Base-by-base conservation (phyloP, 2,113 vertebrate species). In the Typhlomys cinereus region DNA sequence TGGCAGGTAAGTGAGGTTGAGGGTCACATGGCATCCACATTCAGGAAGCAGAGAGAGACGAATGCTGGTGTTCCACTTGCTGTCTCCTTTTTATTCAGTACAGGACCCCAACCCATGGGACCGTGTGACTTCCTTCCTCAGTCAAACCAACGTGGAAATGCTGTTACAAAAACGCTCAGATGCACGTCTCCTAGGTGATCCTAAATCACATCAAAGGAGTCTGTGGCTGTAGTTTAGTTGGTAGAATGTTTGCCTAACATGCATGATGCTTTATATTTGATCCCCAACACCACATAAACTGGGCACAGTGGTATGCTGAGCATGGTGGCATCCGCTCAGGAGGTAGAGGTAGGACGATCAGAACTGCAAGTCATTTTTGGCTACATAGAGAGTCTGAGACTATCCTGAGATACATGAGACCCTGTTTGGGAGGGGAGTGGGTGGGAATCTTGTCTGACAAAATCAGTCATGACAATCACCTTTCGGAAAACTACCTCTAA, bases 241-340 rank as follows among this genome's bases (percentile, higher is more conserved):
- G 27, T 20, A 61, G 27, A 14, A 54, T 61, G 36, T 9, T 61
- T 80, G 57, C 36, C 36, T 41, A 36, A 4, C 48, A 80, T 18
- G 4, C 52, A 61, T 36, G 20, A 31, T 41, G 57, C 27, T 17
- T 54, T 41, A 17, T 7, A 15, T 31, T 59, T 61, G 21, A 41
- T 41, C 36, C 31, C 25, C 8, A 79, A 23, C 23, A 59, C 23
- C n/a, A 41, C 27, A 61, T 59, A 59, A 44, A 79, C 29, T 3
- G 4, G 20, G 57, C 20, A 1, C 31, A 14, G 36, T 41, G n/a
- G 12, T 15, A 3, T 1, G 7, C 23, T 13, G 27, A 17, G n/a
- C 14, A 39, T 9, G 12, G 25, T 23, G 4, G 25, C n/a, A 29
- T n/a, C n/a, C n/a, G n/a, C 76, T 41, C 21, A n/a, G 4, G 50